A percentile compares a stretch with the other conserved stretches of the same genome.
Evolutionary conservation across 2,797 vertebrate genomes (phyloP).

Genomic region (Spea hammondii): DNA sequence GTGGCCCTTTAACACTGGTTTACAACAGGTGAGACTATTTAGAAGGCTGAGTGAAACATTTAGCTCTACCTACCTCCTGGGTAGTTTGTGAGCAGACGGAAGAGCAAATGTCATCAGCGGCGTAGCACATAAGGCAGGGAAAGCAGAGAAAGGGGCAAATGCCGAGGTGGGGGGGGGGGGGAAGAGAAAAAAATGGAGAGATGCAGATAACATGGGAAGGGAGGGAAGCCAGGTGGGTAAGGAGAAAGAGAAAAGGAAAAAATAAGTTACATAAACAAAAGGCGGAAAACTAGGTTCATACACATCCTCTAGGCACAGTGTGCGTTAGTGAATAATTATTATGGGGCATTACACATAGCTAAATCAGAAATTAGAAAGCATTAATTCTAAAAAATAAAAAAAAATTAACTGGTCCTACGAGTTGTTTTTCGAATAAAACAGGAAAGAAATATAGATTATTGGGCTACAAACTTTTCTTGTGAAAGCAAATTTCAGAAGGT

Average conservation of each 20-base stretch:
- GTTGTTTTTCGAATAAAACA: too few species aligned
- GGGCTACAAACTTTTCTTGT: too few species aligned
- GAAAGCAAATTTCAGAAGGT: too few species aligned
- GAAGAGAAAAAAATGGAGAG: constrained; percentile 30
- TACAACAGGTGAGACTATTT: constrained; percentile 23
- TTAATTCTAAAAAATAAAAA: too few species aligned
- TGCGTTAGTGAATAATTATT: constrained; percentile 15
- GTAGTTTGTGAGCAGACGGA: constrained; percentile 59
- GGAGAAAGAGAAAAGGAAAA: constrained; percentile 66
- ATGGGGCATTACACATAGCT: background rate
- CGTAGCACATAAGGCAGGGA: constrained; percentile 49
- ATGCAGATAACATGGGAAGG: constrained; percentile 17
- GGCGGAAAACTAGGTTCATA: constrained; percentile 62
- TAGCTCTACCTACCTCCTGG: constrained; percentile 68
- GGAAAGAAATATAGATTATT: too few species aligned
- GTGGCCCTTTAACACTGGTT: background rate
- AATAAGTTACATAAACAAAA: constrained; percentile 72
- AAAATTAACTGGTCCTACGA: too few species aligned
- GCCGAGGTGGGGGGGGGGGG: constrained; percentile 2
- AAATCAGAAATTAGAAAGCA: too few species aligned
- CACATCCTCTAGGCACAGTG: constrained; percentile 46
- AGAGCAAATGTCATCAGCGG: constrained; percentile 66
- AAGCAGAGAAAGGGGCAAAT: constrained; percentile 33
- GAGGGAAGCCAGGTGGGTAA: constrained; percentile 47
- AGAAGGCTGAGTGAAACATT: background rate